Evolutionary conservation across 1,140 invertebrate genomes (phyloP).

Genomic region (Drosophila lowei): DNA sequence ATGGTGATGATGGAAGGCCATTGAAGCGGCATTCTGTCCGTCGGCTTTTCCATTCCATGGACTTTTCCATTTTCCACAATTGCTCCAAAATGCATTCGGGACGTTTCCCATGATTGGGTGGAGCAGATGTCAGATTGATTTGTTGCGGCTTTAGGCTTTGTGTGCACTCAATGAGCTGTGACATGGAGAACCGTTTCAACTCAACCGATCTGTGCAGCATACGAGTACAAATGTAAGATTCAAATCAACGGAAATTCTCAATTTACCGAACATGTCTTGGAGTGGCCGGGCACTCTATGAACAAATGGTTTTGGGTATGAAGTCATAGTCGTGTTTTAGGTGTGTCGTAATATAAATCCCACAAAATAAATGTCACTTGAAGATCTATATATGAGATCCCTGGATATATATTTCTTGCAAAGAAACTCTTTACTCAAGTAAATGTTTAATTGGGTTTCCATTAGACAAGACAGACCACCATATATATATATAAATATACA

Average conservation of each 20-base stretch:
- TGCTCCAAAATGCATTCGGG: conserved; percentile 27
- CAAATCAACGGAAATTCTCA: conserved; percentile 53
- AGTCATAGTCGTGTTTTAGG: neutral
- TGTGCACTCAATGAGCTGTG: conserved; percentile 64
- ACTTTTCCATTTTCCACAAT: conserved; percentile 11
- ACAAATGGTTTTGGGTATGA: neutral
- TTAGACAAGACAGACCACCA: too few species aligned
- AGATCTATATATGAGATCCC: too few species aligned
- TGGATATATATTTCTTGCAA: too few species aligned
- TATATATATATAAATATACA: neutral
- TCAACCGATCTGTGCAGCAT: conserved; percentile 41
- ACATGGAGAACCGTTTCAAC: conserved; percentile 69
- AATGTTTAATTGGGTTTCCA: too few species aligned
- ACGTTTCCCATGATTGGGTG: conserved; percentile 37
- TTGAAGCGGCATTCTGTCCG: conserved; percentile 7
- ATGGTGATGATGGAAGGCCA: conserved; percentile 13
- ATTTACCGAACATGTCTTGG: conserved; percentile 38
- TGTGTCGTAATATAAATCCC: too few species aligned
- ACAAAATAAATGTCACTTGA: too few species aligned
- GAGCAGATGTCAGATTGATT: conserved; percentile 74
- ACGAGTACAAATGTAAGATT: conserved; percentile 37
- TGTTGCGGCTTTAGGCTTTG: conserved; percentile 51
- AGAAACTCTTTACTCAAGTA: too few species aligned
- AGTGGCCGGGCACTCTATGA: conserved; percentile 26
- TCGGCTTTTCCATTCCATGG: conserved; percentile 29